These are phyloP conservation scores for Actinia tenebrosa DNA, from an alignment of 64 coral and sea anemone species.

Conservation along the genomic window DNA sequence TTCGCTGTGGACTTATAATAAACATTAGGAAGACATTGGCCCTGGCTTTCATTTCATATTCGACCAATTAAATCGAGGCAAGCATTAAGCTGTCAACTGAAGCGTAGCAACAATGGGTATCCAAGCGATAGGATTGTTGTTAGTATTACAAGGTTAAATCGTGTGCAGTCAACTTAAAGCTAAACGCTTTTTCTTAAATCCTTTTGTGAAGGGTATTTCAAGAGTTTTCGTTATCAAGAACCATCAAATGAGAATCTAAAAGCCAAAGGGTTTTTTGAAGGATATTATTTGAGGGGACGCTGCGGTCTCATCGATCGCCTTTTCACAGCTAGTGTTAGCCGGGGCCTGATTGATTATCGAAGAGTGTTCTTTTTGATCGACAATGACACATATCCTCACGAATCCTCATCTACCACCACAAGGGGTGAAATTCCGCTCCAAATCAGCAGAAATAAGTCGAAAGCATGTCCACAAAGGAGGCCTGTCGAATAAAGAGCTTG, in stretches of 20 bases:
- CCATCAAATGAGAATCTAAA: background rate
- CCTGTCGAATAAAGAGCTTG: conserved; percentile 68
- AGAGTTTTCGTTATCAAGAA: background rate
- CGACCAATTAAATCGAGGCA: conserved; percentile 12
- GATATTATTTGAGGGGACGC: background rate
- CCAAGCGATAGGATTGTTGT: conserved; percentile 20
- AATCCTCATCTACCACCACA: conserved; percentile 68
- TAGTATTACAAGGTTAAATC: background rate
- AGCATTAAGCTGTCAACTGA: conserved; percentile 1
- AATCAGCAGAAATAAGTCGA: conserved; percentile 47
- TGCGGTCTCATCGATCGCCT: background rate
- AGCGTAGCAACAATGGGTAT: conserved; percentile 7
- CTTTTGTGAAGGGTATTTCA: background rate
- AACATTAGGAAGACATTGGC: background rate
- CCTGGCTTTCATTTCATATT: background rate
- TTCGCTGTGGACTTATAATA: background rate
- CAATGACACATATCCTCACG: conserved; percentile 81
- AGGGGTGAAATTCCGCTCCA: conserved; percentile 71
- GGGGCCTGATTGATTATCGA: background rate
- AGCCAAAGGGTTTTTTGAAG: background rate
- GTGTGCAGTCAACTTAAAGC: background rate
- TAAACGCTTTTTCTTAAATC: background rate
- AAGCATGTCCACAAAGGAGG: conserved; percentile 41
- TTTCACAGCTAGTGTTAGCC: background rate
- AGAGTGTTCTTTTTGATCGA: background rate